These are phyloP conservation scores for Trichogramma pretiosum DNA, from an alignment of 1,140 invertebrate species.

Conservation along the genomic window DNA sequence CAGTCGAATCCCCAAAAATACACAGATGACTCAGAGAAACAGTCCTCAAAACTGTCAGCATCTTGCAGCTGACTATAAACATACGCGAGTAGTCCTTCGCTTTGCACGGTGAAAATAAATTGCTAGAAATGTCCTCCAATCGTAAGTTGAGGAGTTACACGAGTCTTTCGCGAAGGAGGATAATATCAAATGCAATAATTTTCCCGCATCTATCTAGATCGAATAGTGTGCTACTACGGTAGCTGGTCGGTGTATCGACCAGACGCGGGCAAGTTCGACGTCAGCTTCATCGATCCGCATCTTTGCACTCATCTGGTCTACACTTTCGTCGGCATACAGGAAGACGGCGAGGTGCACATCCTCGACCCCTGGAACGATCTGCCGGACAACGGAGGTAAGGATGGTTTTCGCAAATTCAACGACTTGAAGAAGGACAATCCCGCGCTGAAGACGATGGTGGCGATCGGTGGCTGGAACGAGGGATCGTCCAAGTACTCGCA, in stretches of 20 bases:
- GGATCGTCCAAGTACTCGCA: constrained; percentile 58
- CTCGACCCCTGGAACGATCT: constrained; percentile 9
- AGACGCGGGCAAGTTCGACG: constrained; percentile 53
- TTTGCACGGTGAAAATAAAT: too few relatives aligned
- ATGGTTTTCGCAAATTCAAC: constrained; percentile 41
- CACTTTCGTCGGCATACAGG: constrained; percentile 56
- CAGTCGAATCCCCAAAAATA: too few relatives aligned
- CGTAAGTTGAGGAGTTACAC: too few relatives aligned
- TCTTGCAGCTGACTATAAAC: too few relatives aligned
- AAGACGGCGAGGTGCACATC: constrained; percentile 38
- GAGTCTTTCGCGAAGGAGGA: too few relatives aligned
- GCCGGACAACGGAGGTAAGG: constrained; percentile 29
- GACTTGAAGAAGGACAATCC: constrained; percentile 55
- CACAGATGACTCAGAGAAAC: too few relatives aligned
- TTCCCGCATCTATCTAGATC: too few relatives aligned
- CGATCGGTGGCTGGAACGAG: constrained; percentile 72
- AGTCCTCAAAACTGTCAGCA: too few relatives aligned
- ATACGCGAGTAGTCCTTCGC: too few relatives aligned
- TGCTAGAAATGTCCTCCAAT: too few relatives aligned
- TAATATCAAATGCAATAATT: too few relatives aligned
- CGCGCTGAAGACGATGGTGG: constrained; percentile 57
- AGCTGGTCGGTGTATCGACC: constrained; percentile 64
- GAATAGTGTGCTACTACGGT: constrained; percentile 58
- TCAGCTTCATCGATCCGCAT: constrained; percentile 52
- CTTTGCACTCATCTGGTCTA: constrained; percentile 70